Evolutionary conservation across 1,140 invertebrate genomes (phyloP).

Genomic region (Habropoda laboriosa): DNA sequence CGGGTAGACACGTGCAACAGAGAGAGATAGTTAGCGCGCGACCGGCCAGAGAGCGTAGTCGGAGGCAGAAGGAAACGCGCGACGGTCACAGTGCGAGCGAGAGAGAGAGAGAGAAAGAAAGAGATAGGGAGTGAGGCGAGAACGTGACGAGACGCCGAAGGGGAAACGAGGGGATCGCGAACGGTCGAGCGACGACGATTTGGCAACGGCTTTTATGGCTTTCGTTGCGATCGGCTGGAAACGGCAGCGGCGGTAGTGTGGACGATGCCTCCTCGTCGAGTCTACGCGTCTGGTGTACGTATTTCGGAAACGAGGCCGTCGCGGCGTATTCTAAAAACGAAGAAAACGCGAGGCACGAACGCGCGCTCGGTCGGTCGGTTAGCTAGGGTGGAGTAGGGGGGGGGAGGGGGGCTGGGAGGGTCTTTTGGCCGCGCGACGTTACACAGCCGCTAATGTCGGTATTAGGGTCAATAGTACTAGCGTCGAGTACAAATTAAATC

Average conservation of each 20-base stretch:
- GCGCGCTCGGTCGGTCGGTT: no score
- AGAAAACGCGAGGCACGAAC: constrained; percentile 2
- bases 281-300: constrained; percentile 22
- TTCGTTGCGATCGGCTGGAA: constrained; percentile 71
- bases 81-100: constrained; percentile 1
- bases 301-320: constrained; percentile 39
- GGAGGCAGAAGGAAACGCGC: constrained; percentile 34
- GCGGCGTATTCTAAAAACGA: constrained; percentile 24
- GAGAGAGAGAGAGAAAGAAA: background rate
- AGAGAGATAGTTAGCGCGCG: constrained; percentile 9
- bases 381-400: no score
- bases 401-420: background rate
- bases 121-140: constrained; percentile 11
- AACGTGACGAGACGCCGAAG: constrained; percentile 60
- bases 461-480: constrained; percentile 31
- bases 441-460: constrained; percentile 13
- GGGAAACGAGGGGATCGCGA: constrained; percentile 50
- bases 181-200: constrained; percentile 70
- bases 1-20: no score
- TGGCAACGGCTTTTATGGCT: constrained; percentile 79
- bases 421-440: constrained; percentile 12
- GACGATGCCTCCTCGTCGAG: background rate
- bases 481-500: constrained; percentile 29
- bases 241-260: constrained; percentile 5
- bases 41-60: constrained; percentile 27